phyloP scores from a whole-genome alignment of 2,888 invertebrate species.

The Alloplasta piceator region DNA sequence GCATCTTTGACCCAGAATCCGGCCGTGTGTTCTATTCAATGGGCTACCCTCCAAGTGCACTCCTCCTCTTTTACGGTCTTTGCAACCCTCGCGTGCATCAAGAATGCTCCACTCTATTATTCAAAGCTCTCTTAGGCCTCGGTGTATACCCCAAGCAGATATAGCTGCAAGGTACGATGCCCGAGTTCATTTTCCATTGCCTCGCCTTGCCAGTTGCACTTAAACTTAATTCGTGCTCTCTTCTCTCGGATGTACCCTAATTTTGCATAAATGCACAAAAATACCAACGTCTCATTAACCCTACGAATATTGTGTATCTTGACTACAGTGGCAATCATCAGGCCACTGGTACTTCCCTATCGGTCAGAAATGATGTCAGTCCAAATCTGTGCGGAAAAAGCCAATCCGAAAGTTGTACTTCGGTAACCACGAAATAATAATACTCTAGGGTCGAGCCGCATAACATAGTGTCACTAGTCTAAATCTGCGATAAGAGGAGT shows the following conservation, averaged over 20 bases:
- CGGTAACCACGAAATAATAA: too few species aligned
- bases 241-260: slow-evolving; percentile 7
- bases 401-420: too few species aligned
- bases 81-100: slow-evolving; percentile 44
- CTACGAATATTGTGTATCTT: background rate
- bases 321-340: background rate
- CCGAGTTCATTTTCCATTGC: slow-evolving; percentile 45
- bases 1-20: slow-evolving; percentile 68
- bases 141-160: slow-evolving; percentile 19
- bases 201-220: slow-evolving; percentile 15
- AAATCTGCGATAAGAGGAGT: too few species aligned
- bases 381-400: too few species aligned
- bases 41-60: slow-evolving; percentile 53
- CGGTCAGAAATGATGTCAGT: too few species aligned
- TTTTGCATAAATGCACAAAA: background rate
- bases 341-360: too few species aligned
- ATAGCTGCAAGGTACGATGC: slow-evolving; percentile 18
- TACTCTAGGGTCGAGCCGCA: too few species aligned
- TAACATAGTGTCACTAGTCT: too few species aligned
- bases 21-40: slow-evolving; percentile 55
- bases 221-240: slow-evolving; percentile 33
- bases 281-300: background rate
- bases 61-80: slow-evolving; percentile 23
- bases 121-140: slow-evolving; percentile 59
- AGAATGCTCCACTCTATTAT: slow-evolving; percentile 63